phyloP scores from a whole-genome alignment of 2,113 vertebrate species.

The Tylochromis polylepis region DNA sequence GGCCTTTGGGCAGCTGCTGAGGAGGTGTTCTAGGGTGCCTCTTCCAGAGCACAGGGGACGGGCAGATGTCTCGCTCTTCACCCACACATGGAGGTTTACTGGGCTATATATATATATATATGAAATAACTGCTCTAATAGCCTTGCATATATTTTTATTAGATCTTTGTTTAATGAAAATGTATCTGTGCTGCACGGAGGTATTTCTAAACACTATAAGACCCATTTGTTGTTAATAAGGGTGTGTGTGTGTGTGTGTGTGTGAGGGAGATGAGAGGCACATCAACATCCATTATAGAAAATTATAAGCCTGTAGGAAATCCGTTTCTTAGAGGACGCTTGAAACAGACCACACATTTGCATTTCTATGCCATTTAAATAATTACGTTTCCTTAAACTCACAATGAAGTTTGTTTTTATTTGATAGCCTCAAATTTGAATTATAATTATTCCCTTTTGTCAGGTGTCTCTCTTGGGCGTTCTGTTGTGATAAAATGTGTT shows the following conservation, averaged over 20 bases:
- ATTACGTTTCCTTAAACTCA: slow-evolving; percentile 50
- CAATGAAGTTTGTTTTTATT: slow-evolving; percentile 50
- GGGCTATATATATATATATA: neutral
- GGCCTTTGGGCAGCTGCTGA: too few species aligned
- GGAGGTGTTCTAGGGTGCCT: too few species aligned
- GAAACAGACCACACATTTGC: slow-evolving; percentile 36
- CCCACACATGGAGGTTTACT: too few species aligned
- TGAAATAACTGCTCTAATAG: neutral
- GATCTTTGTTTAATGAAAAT: neutral
- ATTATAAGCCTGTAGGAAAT: slow-evolving; percentile 35
- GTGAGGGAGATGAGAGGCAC: rapidly evolving
- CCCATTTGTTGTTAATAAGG: slow-evolving; percentile 1
- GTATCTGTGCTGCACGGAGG: neutral
- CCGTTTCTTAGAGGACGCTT: neutral
- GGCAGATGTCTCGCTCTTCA: too few species aligned
- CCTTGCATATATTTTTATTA: neutral
- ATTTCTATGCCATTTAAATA: slow-evolving; percentile 55
- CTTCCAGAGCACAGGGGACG: too few species aligned
- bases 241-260: neutral
- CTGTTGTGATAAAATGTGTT: slow-evolving; percentile 33
- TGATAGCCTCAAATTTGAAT: slow-evolving; percentile 37
- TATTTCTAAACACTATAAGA: neutral
- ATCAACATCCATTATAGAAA: slow-evolving; percentile 37
- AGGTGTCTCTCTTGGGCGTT: slow-evolving; percentile 21
- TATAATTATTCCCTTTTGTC: slow-evolving; percentile 55